Evolutionary conservation across 2,113 vertebrate genomes (phyloP), one percentile per base, ranked within the genome.

Genomic region (Nymphicus hollandicus): DNA sequence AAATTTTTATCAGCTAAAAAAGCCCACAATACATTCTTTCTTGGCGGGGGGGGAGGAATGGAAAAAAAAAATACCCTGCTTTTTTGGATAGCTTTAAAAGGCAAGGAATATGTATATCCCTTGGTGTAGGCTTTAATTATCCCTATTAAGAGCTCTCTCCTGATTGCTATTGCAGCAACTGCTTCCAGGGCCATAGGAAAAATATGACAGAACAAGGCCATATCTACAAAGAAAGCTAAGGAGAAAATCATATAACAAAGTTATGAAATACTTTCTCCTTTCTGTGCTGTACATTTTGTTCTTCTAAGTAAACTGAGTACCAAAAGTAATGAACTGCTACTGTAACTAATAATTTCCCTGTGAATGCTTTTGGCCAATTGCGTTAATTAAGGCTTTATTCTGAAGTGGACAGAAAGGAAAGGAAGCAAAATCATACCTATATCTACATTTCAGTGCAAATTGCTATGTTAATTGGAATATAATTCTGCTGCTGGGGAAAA

Each of bases 371-470:
- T 52, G 49, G 72, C 9, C 72, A 22, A 44, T 39, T 93, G 52
- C 70, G 43, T 74, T 96, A 91, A 95, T 95, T 95, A 90, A 79
- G 63, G 47, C 70, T 88, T n/a, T 55, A 94, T 93, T 95, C 89
- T 84, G 81, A 86, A 91, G 46, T 37, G 50, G 56, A 74, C 28
- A 93, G 47, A 82, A 95, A 73, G 10, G 23, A 91, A 95, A 92
- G 50, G 41, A 92, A 85, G 93, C 90, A 78, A 90, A 91, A 74
- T 86, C 49, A 7, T 71, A 93, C 56, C 85, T 95, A 29, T 24
- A 73, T 56, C 83, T 95, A 76, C 86, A 94, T 95, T 88, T 97
- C 80, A 81, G 53, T 91, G 81, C 95, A 93, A 97, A 94, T 89
- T 70, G 66, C 50, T 90, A 22, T 55, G 84, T 78, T 96, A 96